These are phyloP conservation scores for Globodera ellingtonae DNA, from an alignment of 1,140 invertebrate genomes.

Conservation along the genomic window DNA sequence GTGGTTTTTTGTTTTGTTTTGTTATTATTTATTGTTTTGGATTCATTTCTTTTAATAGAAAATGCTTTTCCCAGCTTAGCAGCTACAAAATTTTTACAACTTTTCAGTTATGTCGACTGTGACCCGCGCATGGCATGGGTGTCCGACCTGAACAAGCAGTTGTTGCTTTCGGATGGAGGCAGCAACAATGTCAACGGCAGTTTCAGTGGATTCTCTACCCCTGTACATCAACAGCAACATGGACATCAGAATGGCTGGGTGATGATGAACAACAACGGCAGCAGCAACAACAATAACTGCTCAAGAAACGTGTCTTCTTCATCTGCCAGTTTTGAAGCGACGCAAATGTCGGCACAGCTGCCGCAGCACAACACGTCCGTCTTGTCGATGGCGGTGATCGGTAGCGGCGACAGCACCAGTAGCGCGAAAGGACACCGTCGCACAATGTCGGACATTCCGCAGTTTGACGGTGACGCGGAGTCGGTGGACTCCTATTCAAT, in stretches of 20 bases:
- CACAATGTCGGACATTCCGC: conserved; percentile 59
- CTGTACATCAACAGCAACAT: conserved; percentile 1
- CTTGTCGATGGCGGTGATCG: no score
- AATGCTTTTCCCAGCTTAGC: background rate
- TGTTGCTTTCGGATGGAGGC: conserved; percentile 21
- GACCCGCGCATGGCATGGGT: conserved; percentile 27
- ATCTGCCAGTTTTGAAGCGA: background rate
- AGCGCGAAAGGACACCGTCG: conserved; percentile 40
- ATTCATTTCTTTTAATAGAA: background rate
- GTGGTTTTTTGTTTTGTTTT: background rate
- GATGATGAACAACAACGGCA: background rate
- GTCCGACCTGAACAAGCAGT: conserved; percentile 25
- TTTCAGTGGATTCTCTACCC: background rate
- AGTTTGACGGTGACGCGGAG: conserved; percentile 57
- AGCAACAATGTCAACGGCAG: background rate
- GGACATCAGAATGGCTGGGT: background rate
- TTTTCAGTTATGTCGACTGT: conserved; percentile 25
- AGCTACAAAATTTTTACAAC: background rate
- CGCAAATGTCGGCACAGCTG: background rate
- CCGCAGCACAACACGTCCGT: background rate
- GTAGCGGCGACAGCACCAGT: background rate
- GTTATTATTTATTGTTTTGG: no score
- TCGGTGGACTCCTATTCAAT: conserved; percentile 47
- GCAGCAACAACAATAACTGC: background rate
- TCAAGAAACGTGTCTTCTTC: background rate